A percentile compares a stretch with the other conserved stretches of the same genome.
These are phyloP conservation scores for Numida meleagris DNA, from an alignment of 2,113 vertebrate species.

Conservation along the genomic window DNA sequence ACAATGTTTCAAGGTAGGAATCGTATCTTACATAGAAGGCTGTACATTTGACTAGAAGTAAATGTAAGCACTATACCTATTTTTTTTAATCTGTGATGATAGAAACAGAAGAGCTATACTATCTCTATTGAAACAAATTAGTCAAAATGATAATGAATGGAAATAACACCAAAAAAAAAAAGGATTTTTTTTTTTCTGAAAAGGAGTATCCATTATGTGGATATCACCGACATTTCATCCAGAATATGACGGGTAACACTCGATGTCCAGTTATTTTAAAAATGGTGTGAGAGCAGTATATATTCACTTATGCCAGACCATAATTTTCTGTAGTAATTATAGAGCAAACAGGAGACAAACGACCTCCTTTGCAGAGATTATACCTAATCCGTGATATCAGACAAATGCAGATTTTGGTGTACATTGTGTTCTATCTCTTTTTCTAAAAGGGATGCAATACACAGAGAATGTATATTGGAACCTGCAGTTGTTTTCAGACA, in stretches of 20 bases:
- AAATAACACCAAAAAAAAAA: background rate
- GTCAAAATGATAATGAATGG: background rate
- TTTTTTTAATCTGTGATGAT: background rate
- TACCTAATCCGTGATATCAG: conserved; percentile 10
- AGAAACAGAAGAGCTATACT: background rate
- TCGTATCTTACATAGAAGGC: background rate
- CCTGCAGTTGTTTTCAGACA: background rate
- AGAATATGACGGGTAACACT: background rate
- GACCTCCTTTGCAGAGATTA: conserved; percentile 20
- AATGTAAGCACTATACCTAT: background rate
- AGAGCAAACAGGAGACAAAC: conserved; percentile 14
- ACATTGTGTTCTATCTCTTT: background rate
- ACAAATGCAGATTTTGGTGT: conserved; percentile 13
- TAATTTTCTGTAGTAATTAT: conserved; percentile 37
- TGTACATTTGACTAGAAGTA: background rate
- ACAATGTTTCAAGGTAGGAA: background rate
- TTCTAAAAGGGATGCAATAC: background rate
- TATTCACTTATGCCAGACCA: background rate
- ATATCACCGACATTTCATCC: background rate
- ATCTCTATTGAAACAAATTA: background rate
- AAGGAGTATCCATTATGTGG: background rate
- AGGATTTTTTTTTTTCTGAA: background rate
- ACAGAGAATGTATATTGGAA: background rate
- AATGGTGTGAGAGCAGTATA: background rate
- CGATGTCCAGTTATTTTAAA: background rate